These are phyloP conservation scores for Ectemnius continuus DNA, from an alignment of 2,888 invertebrate genomes.

Conservation along the genomic window DNA sequence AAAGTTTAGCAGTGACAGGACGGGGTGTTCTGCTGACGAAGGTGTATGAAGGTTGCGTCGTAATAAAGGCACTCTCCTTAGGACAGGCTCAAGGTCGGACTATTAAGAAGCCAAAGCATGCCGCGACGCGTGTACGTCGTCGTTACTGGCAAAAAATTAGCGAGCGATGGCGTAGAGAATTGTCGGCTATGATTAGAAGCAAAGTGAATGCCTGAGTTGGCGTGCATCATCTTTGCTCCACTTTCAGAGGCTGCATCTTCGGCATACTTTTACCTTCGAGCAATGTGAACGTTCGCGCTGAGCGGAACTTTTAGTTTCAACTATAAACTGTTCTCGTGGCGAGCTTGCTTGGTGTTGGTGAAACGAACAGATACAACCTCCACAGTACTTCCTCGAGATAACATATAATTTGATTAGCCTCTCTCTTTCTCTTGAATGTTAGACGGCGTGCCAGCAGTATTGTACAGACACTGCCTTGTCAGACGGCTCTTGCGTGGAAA, in stretches of 20 bases:
- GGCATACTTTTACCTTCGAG: no score
- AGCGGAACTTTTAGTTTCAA: no score
- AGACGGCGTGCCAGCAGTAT: no score
- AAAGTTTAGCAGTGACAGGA: conserved; percentile 31
- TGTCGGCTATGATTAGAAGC: conserved; percentile 35
- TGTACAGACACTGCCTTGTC: not conserved
- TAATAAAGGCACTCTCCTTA: conserved; percentile 55
- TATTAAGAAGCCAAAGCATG: conserved; percentile 56
- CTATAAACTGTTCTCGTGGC: no score
- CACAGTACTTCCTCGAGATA: no score
- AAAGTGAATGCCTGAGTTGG: not conserved
- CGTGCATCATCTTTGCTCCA: no score
- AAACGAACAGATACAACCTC: no score
- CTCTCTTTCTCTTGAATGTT: no score
- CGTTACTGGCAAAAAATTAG: conserved; percentile 36
- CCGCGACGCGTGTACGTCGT: conserved; percentile 55
- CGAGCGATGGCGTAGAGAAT: conserved; percentile 42
- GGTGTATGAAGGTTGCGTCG: conserved; percentile 54
- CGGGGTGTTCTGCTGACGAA: conserved; percentile 47
- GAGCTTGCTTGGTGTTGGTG: no score
- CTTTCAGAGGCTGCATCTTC: no score
- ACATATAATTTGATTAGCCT: no score
- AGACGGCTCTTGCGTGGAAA: conserved; percentile 2
- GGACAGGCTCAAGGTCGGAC: conserved; percentile 59
- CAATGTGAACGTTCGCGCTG: no score